phyloP scores from a whole-genome alignment of 2,797 vertebrate genomes.

The Tapirus indicus region DNA sequence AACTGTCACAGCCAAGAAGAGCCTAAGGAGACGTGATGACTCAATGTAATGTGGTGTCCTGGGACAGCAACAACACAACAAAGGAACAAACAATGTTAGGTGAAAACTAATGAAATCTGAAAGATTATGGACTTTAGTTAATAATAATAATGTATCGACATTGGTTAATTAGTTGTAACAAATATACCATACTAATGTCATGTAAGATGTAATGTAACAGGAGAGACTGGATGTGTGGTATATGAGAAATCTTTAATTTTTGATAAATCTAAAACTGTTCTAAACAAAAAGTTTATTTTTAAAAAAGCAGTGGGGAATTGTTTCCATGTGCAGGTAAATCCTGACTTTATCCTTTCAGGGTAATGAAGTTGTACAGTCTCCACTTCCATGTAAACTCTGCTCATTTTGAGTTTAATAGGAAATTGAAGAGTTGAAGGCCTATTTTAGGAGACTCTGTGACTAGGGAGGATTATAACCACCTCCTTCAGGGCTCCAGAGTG shows the following conservation, averaged over 20 bases:
- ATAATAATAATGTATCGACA: neutral
- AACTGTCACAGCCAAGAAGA: neutral
- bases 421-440: neutral
- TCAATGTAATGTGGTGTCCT: neutral
- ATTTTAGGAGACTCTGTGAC: slow-evolving; percentile 1
- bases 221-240: neutral
- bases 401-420: slow-evolving; percentile 54
- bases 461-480: slow-evolving; percentile 31
- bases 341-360: slow-evolving; percentile 26
- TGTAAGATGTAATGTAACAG: neutral
- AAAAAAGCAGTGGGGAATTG: neutral
- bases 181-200: neutral
- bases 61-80: neutral
- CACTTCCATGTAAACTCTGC: neutral
- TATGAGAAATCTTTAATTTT: neutral
- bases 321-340: neutral
- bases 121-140: neutral
- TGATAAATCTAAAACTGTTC: neutral
- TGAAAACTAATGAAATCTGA: neutral
- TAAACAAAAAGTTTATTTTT: slow-evolving; percentile 1
- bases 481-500: neutral
- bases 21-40: neutral
- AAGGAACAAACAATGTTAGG: neutral
- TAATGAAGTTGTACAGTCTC: neutral
- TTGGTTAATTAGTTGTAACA: neutral